Base-by-base conservation (phyloP, 2,113 vertebrate species). In the Phainopepla nitens region DNA sequence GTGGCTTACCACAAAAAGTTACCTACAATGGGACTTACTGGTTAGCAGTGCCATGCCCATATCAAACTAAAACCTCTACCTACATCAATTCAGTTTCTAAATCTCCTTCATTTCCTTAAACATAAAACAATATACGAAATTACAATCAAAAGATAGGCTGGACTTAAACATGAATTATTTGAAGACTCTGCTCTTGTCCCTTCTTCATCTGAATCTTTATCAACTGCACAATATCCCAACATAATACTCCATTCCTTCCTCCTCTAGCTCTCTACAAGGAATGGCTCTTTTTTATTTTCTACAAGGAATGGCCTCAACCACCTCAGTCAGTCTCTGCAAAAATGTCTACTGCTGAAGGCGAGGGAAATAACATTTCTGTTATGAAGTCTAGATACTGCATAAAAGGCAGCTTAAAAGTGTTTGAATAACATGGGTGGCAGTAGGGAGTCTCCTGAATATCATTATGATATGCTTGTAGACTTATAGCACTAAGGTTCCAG, bases 281-380 rank as follows among this genome's bases (percentile, higher is more conserved):
- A 57, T 2, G 2, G 4, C 57, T 62, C 18, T 76, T 53, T 39
- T 57, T 47, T 49, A n/a, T n/a, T n/a, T n/a, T 62, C 19, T 21
- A 15, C 6, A 90, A 22, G 25, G 27, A 90, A 57, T 2, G 2
- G 27, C 12, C 19, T 51, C 61, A 79, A 22, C 8, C 41, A n/a
- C 27, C 14, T 56, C 54, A 11, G 16, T 28, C 28, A 44, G 11
- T 28, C 28, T 54, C 68, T 87, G 39, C 35, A 22, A 72, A 36
- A 71, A 62, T 13, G 36, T 14, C n/a, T 39, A 16, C 31, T 12
- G 54, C 3, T 3, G 39, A 71, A 87, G 22, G 11, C 0, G 0
- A 72, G 8, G 4, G 16, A 54, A 84, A 13, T 21, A 73, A 65
- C 4, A 20, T 54, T 72, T 72, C 54, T 58, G 10, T 50, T 68